A percentile compares a stretch with the other conserved stretches of the same genome.
Evolutionary conservation across 64 coral and sea anemone genomes (phyloP).

Genomic region (Cladopsammia gracilis): DNA sequence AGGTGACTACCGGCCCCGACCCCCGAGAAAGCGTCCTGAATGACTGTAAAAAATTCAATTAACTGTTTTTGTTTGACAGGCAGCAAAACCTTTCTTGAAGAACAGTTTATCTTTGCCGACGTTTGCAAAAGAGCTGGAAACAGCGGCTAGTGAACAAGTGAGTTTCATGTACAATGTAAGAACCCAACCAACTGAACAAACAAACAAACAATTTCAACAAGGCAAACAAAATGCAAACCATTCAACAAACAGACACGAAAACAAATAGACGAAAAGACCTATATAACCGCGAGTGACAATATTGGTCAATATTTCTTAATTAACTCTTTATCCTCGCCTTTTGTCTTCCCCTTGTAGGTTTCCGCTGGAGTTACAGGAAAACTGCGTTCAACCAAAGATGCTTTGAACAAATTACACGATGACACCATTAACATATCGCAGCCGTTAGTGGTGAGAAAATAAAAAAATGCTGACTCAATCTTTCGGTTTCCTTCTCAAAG

Average conservation of each 20-base stretch:
- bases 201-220: neutral
- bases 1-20: no score
- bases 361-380: neutral
- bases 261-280: neutral
- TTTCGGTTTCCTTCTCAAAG: no score
- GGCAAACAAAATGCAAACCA: neutral
- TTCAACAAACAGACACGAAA: neutral
- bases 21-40: neutral
- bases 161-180: neutral
- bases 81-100: conserved; percentile 22
- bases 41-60: neutral
- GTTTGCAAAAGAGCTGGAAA: conserved; percentile 26
- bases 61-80: neutral
- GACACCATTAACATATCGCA: conserved; percentile 12
- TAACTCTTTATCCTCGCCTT: neutral
- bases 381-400: conserved; percentile 11
- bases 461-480: no score
- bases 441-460: conserved; percentile 12
- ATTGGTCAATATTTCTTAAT: neutral
- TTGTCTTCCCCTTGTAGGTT: neutral
- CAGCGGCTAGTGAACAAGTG: conserved; percentile 16
- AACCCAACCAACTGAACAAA: neutral
- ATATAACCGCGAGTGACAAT: neutral
- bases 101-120: neutral
- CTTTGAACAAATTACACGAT: conserved; percentile 9